Conservation (phyloP, 2,888 invertebrate species). For the Drosophila bunnanda region DNA sequence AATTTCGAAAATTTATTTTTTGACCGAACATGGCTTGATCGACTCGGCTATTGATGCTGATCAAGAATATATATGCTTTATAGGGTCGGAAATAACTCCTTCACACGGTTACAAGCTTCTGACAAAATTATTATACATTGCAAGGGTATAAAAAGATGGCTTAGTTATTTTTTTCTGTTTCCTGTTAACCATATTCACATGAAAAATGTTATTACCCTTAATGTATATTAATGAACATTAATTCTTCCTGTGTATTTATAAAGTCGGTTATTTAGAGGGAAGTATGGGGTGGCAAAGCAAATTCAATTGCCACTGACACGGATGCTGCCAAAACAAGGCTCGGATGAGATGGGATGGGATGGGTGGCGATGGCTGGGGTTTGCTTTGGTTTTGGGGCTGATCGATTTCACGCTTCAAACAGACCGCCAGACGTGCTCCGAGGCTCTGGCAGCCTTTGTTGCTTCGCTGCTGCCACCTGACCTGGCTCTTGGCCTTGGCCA, state of each 20-base stretch:
- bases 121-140: too few species aligned
- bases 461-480: constrained; percentile 37
- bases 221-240: background rate
- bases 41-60: too few species aligned
- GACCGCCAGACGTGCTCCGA: constrained; percentile 44
- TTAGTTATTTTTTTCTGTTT: too few species aligned
- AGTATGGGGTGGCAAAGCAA: constrained; percentile 31
- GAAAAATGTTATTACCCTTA: background rate
- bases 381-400: constrained; percentile 45
- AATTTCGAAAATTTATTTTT: too few species aligned
- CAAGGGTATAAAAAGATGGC: too few species aligned
- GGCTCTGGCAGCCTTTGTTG: constrained; percentile 21
- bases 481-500: constrained; percentile 50
- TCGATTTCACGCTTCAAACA: constrained; percentile 67
- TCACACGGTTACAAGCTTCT: too few species aligned
- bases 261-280: constrained; percentile 1
- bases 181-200: too few species aligned
- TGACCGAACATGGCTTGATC: too few species aligned
- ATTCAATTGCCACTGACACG: constrained; percentile 70
- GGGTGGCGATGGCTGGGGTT: background rate
- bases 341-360: constrained; percentile 17
- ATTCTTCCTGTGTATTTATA: background rate
- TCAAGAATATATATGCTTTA: too few species aligned
- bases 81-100: too few species aligned
- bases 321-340: constrained; percentile 44